phyloP scores from a whole-genome alignment of 2,113 vertebrate genomes.

The Gallinago undulata region DNA sequence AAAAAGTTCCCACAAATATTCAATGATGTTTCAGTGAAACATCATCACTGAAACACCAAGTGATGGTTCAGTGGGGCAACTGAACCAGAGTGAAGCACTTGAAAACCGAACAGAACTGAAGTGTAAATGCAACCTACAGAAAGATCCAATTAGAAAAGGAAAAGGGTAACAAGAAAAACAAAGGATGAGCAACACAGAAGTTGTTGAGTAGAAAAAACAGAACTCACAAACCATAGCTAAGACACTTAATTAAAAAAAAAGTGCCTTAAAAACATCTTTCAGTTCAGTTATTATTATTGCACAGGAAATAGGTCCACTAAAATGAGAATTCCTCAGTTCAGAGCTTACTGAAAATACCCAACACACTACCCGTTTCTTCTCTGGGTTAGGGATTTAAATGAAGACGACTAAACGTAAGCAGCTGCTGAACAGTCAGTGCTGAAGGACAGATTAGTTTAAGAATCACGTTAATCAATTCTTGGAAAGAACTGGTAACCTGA shows the following conservation, averaged over 20 bases:
- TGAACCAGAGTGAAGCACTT: not conserved
- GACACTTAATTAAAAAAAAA: not conserved
- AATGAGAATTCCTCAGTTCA: not conserved
- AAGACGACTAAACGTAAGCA: not conserved
- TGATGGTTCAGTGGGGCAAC: not conserved
- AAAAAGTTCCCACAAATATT: not conserved
- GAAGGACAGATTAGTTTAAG: not conserved
- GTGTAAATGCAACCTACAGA: not conserved
- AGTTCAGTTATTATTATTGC: not conserved
- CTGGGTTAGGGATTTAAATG: not conserved
- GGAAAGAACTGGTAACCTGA: not conserved
- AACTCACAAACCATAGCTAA: not conserved
- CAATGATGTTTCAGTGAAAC: not conserved
- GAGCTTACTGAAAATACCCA: not conserved
- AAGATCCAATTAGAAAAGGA: not conserved
- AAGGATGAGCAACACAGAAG: not conserved
- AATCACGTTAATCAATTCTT: not conserved
- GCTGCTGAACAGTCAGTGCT: not conserved
- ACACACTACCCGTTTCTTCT: not conserved
- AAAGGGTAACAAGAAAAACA: not conserved
- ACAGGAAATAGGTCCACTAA: not conserved
- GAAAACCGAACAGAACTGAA: not conserved
- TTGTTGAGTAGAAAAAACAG: not conserved
- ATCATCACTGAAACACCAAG: not conserved
- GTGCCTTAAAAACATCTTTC: not conserved